Base-by-base conservation (phyloP, 2,797 vertebrate species). In the Parotocinclus haroldoi region DNA sequence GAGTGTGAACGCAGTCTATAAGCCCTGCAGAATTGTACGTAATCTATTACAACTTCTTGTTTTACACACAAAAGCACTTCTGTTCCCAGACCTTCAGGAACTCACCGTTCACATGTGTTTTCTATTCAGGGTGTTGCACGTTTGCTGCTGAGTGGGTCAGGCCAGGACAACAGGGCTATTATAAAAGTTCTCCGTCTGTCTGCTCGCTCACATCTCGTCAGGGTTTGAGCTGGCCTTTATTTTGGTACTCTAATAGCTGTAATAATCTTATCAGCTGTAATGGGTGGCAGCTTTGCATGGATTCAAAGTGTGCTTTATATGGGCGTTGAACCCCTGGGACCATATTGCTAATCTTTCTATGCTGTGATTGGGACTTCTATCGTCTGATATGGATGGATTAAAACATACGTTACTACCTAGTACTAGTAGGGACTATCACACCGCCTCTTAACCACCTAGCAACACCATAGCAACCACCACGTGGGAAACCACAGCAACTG, bases 101-200 rank as follows among this genome's bases (percentile, higher is more conserved):
- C 71, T n/a, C 61, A 69, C 56, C 7, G 46, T 69, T 72, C 64
- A 83, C 82, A 86, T 75, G 76, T 84, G 80, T 80, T 77, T 80
- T 77, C 75, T 70, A 82, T 86, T 87, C 80, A 70, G 51, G 57
- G 72, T 68, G 68, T 66, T 79, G 53, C 62, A 14, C 66, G 56
- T 53, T 68, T 69, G 68, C 68, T 72, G 37, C 72, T 69, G 63
- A 69, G 37, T 40, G 78, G 79, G 78, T 84, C 76, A 82, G 68
- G 54, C 74, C 56, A 63, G 78, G 79, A 85, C 83, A 87, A 84
- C 74, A 61, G 66, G 63, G 12, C 77, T 73, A 80, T 85, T 87
- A 82, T 85, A 63, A 72, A 79, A 63, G 44, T 60, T 66, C 49
- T 56, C 27, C n/a, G 37, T 58, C 65, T 45, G 68, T 59, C 69